phyloP scores from a whole-genome alignment of 1,140 invertebrate species.

The Scaptodrosophila lebanonensis region DNA sequence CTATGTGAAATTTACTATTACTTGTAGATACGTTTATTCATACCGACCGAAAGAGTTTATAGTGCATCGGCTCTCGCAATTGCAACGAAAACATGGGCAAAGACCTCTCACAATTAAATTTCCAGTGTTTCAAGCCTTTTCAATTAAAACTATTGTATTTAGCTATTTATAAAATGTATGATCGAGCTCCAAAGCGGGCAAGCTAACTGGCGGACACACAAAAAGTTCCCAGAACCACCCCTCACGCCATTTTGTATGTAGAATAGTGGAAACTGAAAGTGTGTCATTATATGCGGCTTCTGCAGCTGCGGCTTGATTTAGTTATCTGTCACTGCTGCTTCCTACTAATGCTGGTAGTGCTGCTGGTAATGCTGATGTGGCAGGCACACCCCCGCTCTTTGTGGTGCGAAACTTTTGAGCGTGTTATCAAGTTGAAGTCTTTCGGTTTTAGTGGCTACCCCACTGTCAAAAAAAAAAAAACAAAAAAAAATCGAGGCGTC shows the following conservation, averaged over 20 bases:
- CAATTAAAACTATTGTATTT: too few species aligned
- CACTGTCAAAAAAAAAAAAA: conserved; percentile 11
- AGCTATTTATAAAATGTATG: too few species aligned
- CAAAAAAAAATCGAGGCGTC: conserved; percentile 34
- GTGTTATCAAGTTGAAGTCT: conserved; percentile 44
- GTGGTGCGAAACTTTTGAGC: conserved; percentile 47
- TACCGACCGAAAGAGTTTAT: too few species aligned
- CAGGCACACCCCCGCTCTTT: conserved; percentile 50
- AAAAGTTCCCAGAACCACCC: conserved; percentile 26
- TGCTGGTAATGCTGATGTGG: too few species aligned
- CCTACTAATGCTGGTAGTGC: too few species aligned
- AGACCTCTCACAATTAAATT: too few species aligned
- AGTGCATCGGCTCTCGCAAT: too few species aligned
- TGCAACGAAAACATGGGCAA: too few species aligned
- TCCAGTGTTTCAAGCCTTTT: too few species aligned
- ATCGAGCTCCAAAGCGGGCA: too few species aligned
- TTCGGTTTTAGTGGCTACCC: conserved; percentile 22
- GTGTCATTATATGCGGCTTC: conserved; percentile 51
- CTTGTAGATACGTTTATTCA: too few species aligned
- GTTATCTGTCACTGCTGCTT: conserved; percentile 41
- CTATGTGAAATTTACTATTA: too few species aligned
- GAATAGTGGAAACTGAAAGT: conserved; percentile 65
- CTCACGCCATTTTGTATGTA: conserved; percentile 43
- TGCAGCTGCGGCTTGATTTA: conserved; percentile 41
- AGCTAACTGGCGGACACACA: conserved; percentile 5